These are phyloP conservation scores for Cettia cetti DNA, from an alignment of 2,113 vertebrate genomes.

Conservation along the genomic window DNA sequence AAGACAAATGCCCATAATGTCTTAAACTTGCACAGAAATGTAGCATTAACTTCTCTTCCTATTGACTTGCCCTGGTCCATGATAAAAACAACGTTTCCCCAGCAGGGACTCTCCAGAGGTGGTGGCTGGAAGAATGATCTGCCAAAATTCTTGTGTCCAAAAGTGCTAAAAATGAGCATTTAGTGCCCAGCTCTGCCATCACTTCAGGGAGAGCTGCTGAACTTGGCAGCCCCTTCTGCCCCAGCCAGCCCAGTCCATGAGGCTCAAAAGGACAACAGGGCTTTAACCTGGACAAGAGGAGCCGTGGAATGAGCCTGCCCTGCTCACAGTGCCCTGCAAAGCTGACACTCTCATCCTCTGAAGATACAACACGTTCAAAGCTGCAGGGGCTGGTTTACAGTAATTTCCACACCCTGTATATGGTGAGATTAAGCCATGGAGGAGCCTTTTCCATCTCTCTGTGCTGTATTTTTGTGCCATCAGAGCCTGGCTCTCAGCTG, in stretches of 20 bases:
- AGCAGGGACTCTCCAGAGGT: background rate
- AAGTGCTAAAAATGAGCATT: background rate
- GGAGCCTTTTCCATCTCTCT: background rate
- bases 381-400: background rate
- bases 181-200: background rate
- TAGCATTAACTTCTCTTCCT: background rate
- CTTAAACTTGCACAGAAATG: background rate
- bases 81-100: background rate
- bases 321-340: background rate
- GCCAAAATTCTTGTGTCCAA: accelerated
- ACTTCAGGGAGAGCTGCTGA: background rate
- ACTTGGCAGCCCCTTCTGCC: background rate
- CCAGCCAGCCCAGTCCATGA: background rate
- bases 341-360: background rate
- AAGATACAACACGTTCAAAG: accelerated
- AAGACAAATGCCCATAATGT: background rate
- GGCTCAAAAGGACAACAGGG: background rate
- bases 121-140: background rate
- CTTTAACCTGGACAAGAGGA: background rate
- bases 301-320: accelerated
- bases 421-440: accelerated
- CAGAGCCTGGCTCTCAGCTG: background rate
- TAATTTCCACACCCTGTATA: background rate
- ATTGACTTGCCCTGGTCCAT: background rate
- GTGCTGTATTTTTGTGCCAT: background rate